Conservation (phyloP, 2,113 vertebrate species). For the Epinephelus fuscoguttatus region DNA sequence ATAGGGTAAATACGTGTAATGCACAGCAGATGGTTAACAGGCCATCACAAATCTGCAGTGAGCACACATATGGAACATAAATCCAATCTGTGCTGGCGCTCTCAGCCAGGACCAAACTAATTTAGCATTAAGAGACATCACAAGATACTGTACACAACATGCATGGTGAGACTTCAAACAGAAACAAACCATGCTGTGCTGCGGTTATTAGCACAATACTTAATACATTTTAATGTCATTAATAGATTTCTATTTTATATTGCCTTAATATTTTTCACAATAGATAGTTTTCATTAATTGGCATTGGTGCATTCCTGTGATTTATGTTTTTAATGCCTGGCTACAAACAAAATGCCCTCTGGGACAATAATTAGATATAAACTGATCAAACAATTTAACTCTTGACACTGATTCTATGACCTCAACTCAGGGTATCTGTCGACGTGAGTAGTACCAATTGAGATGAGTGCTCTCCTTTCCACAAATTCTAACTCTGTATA, state of each 20-base stretch:
- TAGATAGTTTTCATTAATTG: not conserved
- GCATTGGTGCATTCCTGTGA: not conserved
- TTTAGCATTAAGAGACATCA: slow-evolving; percentile 6
- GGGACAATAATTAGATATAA: not conserved
- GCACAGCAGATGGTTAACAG: slow-evolving; percentile 21
- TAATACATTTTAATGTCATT: not conserved
- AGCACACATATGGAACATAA: not conserved
- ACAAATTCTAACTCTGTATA: not conserved
- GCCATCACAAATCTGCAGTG: not conserved
- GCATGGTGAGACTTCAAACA: not conserved
- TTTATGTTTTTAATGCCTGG: not conserved
- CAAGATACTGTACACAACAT: not conserved
- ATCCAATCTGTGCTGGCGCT: slow-evolving; percentile 3
- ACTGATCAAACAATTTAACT: not conserved
- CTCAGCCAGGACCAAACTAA: slow-evolving; percentile 6
- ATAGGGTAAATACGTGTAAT: not conserved
- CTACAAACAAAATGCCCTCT: not conserved
- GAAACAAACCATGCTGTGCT: not conserved
- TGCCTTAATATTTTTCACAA: not conserved
- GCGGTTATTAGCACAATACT: not conserved
- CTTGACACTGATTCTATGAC: not conserved
- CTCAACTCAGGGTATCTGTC: not conserved
- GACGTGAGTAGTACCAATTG: not conserved
- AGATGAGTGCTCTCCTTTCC: not conserved
- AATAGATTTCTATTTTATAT: not conserved